Evolutionary conservation across 2,797 vertebrate genomes (phyloP).

Genomic region (Brotula barbata): DNA sequence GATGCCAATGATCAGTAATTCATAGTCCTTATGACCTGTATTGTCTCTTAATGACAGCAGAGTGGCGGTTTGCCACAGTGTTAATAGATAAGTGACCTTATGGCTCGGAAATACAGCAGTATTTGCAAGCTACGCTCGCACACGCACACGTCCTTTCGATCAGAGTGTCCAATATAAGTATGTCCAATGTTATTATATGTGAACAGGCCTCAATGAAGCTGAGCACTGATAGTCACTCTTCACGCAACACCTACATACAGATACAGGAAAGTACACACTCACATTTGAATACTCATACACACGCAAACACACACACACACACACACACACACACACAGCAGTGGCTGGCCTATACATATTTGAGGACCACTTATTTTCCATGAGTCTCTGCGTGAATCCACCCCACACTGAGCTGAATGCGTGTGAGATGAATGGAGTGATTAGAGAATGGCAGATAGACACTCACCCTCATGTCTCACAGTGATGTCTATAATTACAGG

Average conservation of each 20-base stretch:
- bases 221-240: not conserved
- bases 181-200: constrained; percentile 16
- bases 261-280: constrained; percentile 5
- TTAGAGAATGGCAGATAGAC: constrained; percentile 47
- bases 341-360: constrained; percentile 44
- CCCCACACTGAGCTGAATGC: constrained; percentile 50
- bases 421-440: constrained; percentile 57
- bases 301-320: constrained; percentile 1
- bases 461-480: constrained; percentile 48
- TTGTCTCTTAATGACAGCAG: constrained; percentile 46
- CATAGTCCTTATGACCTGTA: constrained; percentile 40
- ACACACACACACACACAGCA: constrained; percentile 14
- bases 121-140: constrained; percentile 31
- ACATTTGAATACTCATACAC: constrained; percentile 5
- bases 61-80: constrained; percentile 44
- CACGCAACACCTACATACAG: constrained; percentile 1
- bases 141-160: constrained; percentile 28
- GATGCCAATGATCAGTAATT: constrained; percentile 47
- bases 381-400: constrained; percentile 50
- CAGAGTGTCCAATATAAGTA: constrained; percentile 1
- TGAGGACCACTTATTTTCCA: constrained; percentile 58
- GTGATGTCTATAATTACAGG: constrained; percentile 58
- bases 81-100: constrained; percentile 56
- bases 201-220: constrained; percentile 21
- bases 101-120: constrained; percentile 52